Conservation (phyloP, 1,140 invertebrate species). For the Anthonomus grandis region DNA sequence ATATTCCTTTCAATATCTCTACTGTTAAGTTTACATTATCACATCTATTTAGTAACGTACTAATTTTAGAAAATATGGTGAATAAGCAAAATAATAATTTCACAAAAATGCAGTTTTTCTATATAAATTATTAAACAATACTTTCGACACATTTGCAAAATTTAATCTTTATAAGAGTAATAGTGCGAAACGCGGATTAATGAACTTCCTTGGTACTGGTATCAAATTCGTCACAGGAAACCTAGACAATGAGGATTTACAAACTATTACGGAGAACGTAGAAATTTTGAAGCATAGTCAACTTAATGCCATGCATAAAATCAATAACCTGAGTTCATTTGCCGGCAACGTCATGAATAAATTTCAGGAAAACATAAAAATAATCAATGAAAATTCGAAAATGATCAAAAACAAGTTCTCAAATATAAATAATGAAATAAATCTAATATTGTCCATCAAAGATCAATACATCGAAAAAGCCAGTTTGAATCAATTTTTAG, state of each 20-base stretch:
- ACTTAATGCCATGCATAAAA: too few species aligned
- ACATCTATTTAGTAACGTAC: not conserved
- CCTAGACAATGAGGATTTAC: too few species aligned
- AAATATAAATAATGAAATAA: too few species aligned
- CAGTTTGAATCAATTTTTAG: slow-evolving; percentile 8
- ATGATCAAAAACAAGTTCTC: too few species aligned
- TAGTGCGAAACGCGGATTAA: not conserved
- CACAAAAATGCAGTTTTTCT: not conserved
- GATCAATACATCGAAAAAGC: too few species aligned
- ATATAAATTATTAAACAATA: not conserved
- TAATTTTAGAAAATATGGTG: not conserved
- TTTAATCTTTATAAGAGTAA: not conserved
- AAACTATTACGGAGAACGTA: too few species aligned
- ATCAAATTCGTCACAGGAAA: too few species aligned
- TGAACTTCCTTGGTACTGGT: too few species aligned
- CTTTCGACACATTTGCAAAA: not conserved
- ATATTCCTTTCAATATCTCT: slow-evolving; percentile 1
- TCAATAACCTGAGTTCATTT: too few species aligned
- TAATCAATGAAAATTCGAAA: too few species aligned
- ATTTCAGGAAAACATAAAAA: not conserved
- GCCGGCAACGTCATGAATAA: not conserved
- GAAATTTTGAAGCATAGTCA: too few species aligned
- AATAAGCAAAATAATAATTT: not conserved
- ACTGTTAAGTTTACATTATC: not conserved
- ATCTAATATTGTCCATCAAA: too few species aligned